Conservation (phyloP, 2,113 vertebrate genomes). For the Balaenoptera acutorostrata region DNA sequence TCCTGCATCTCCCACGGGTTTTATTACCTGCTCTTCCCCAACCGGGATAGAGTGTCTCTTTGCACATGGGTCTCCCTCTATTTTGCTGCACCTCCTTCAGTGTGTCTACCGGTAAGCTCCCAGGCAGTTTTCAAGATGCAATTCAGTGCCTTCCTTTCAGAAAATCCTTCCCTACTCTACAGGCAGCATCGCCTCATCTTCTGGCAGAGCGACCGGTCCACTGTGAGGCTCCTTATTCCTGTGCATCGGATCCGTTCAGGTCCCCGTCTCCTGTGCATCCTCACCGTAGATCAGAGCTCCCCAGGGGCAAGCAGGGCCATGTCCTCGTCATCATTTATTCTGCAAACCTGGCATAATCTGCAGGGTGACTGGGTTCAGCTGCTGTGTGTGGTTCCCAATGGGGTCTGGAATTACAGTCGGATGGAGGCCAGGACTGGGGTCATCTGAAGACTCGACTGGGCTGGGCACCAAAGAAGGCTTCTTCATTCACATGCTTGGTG, state of each 20-base stretch:
- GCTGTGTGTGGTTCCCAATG: not conserved
- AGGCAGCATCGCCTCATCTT: not conserved
- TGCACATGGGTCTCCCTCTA: not conserved
- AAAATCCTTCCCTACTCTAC: not conserved
- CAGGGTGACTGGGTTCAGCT: not conserved
- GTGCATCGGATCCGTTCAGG: accelerated
- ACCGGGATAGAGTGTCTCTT: not conserved
- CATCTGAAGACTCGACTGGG: not conserved
- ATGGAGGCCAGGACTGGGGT: not conserved
- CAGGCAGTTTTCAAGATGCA: not conserved
- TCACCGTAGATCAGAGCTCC: not conserved
- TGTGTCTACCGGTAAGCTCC: accelerated
- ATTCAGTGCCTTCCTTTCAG: not conserved
- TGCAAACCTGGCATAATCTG: not conserved
- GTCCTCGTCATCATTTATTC: not conserved
- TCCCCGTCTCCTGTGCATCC: accelerated
- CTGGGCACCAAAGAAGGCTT: no score
- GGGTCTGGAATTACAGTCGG: not conserved
- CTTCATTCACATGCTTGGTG: not conserved
- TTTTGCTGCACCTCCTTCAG: not conserved
- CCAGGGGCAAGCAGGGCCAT: not conserved
- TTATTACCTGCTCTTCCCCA: not conserved
- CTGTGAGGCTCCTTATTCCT: not conserved
- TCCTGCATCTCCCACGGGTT: not conserved
- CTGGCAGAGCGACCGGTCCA: accelerated